Conservation (phyloP, 37 sponge, comb jelly and placozoan genomes). For the Cliona cf. orientalis region DNA sequence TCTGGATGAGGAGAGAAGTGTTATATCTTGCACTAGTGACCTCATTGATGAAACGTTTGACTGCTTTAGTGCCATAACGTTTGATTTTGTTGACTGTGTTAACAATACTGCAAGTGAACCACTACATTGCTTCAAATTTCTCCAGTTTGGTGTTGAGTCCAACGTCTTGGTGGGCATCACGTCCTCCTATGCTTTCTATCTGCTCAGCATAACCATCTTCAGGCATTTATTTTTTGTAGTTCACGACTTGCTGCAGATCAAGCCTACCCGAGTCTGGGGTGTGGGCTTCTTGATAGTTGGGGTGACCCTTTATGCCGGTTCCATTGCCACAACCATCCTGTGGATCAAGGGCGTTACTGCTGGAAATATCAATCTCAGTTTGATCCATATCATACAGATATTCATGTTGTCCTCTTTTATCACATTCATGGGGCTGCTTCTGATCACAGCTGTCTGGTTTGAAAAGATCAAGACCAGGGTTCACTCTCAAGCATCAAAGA, state of each 20-base stretch:
- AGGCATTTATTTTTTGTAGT: slow-evolving; percentile 11
- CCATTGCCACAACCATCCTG: background rate
- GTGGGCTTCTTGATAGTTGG: background rate
- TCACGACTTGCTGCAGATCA: slow-evolving; percentile 37
- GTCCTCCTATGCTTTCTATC: slow-evolving; percentile 37
- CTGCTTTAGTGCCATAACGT: slow-evolving; percentile 5
- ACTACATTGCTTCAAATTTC: slow-evolving; percentile 57
- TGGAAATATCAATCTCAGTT: background rate
- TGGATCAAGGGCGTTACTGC: background rate
- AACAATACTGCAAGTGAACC: slow-evolving; percentile 4
- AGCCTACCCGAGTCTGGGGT: slow-evolving; percentile 39
- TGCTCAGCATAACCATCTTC: slow-evolving; percentile 28
- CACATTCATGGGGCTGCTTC: slow-evolving; percentile 19
- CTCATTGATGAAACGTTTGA: background rate
- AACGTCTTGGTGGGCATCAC: slow-evolving; percentile 21
- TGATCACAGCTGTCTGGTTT: slow-evolving; percentile 21
- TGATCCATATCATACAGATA: background rate
- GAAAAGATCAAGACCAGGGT: too few relatives aligned
- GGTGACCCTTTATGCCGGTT: background rate
- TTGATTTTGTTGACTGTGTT: slow-evolving; percentile 11
- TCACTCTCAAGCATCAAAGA: too few relatives aligned
- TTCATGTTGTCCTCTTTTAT: slow-evolving; percentile 8
- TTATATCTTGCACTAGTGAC: background rate
- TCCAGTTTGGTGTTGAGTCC: slow-evolving; percentile 31
- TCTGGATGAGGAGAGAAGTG: slow-evolving; percentile 4